These are phyloP conservation scores for Elysia chlorotica DNA, from an alignment of 1,140 invertebrate genomes.

Conservation along the genomic window DNA sequence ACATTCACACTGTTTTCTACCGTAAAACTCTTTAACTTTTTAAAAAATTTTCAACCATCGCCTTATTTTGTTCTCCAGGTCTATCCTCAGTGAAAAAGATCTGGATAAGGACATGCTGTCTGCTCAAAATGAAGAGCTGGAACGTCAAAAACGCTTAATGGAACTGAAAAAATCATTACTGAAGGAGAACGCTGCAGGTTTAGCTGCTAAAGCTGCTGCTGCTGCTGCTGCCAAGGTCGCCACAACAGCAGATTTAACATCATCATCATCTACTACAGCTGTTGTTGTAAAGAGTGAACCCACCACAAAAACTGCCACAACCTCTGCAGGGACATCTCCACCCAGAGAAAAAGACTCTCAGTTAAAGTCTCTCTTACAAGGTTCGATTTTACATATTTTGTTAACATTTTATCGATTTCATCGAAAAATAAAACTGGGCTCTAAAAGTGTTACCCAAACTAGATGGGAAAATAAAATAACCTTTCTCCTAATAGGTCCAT, in stretches of 20 bases:
- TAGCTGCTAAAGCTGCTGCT: slow-evolving; percentile 11
- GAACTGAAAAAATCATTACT: slow-evolving; percentile 45
- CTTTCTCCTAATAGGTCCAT: no score
- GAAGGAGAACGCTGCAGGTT: slow-evolving; percentile 23
- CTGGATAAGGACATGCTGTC: slow-evolving; percentile 88
- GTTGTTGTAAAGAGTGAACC: slow-evolving; percentile 31
- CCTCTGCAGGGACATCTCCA: slow-evolving; percentile 24
- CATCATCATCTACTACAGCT: background rate
- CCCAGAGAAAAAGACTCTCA: slow-evolving; percentile 53
- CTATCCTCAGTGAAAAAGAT: slow-evolving; percentile 90
- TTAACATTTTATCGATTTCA: no score
- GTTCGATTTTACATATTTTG: no score
- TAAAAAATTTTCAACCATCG: background rate
- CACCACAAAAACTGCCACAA: slow-evolving; percentile 27
- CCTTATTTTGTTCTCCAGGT: slow-evolving; percentile 63
- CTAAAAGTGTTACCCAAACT: no score
- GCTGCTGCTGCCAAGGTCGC: no score
- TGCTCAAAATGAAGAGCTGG: slow-evolving; percentile 90
- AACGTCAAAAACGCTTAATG: slow-evolving; percentile 68
- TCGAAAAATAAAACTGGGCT: no score
- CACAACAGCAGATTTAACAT: slow-evolving; percentile 17
- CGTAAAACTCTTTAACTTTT: background rate
- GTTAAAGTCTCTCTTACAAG: slow-evolving; percentile 56
- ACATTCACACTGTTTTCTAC: background rate
- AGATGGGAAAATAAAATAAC: no score